These are phyloP conservation scores for Suricata suricatta DNA, from an alignment of 2,113 vertebrate genomes.

Conservation along the genomic window DNA sequence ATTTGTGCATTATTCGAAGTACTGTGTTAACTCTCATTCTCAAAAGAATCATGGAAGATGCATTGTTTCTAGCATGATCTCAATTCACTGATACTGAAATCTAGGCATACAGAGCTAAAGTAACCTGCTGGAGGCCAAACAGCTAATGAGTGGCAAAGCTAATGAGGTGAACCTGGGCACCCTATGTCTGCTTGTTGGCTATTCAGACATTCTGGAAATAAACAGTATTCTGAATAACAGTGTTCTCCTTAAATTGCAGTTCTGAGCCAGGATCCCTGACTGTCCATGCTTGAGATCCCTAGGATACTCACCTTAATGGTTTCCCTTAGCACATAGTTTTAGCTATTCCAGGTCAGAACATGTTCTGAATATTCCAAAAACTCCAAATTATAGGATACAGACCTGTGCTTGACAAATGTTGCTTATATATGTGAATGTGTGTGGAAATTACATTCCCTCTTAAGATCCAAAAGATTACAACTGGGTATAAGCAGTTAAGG, in stretches of 20 bases:
- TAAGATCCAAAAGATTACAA: neutral
- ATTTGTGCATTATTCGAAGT: neutral
- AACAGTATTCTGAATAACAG: neutral
- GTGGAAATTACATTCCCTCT: neutral
- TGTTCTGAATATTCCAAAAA: neutral
- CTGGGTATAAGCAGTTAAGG: neutral
- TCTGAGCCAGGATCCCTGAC: neutral
- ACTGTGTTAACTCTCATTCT: neutral
- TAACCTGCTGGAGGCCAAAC: neutral
- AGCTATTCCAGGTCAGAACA: neutral
- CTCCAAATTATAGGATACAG: neutral
- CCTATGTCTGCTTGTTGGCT: neutral
- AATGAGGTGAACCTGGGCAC: neutral
- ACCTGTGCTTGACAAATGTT: neutral
- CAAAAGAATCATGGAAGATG: neutral
- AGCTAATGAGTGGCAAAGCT: neutral
- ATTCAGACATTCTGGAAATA: neutral
- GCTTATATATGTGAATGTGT: neutral
- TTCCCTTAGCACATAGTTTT: neutral
- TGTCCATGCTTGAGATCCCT: neutral
- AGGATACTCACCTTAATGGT: neutral
- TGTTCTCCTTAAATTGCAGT: neutral
- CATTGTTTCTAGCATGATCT: neutral
- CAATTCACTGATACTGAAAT: neutral
- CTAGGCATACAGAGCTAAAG: neutral